A percentile compares a stretch with the other conserved stretches of the same genome.
phyloP scores from a whole-genome alignment of 1,140 invertebrate genomes.

The Calosoma granatense region DNA sequence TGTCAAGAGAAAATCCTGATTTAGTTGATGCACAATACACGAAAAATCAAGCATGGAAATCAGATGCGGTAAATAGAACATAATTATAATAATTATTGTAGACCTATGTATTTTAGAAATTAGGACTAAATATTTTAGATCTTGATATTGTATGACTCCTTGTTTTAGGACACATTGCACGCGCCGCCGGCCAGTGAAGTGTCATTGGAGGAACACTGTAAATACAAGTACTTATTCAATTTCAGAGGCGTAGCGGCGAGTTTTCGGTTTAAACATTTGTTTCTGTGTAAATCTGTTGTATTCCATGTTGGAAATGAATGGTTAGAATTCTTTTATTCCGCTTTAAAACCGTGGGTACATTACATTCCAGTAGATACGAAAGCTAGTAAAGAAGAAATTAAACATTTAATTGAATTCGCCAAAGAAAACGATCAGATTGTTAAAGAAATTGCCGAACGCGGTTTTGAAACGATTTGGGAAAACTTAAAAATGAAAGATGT shows the following conservation, averaged over 20 bases:
- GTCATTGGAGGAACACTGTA: conserved; percentile 83
- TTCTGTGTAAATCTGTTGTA: conserved; percentile 88
- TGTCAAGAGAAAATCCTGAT: conserved; percentile 68
- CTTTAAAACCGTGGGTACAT: conserved; percentile 91
- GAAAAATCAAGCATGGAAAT: conserved; percentile 98
- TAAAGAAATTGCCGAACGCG: conserved; percentile 70
- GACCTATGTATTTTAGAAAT: conserved; percentile 11
- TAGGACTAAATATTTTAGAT: neutral
- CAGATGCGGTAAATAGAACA: conserved; percentile 51
- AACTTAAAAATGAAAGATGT: conserved; percentile 77
- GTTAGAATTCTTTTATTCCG: conserved; percentile 91
- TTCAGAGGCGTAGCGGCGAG: conserved; percentile 94
- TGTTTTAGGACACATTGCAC: conserved; percentile 72
- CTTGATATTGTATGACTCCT: neutral
- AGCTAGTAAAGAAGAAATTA: conserved; percentile 54
- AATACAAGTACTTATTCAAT: conserved; percentile 93
- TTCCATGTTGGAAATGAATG: conserved; percentile 93
- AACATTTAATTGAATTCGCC: conserved; percentile 66
- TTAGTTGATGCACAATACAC: conserved; percentile 90
- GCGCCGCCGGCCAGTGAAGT: conserved; percentile 75
- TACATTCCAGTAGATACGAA: conserved; percentile 79
- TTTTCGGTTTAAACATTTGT: conserved; percentile 94
- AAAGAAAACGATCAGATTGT: conserved; percentile 64
- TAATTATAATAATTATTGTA: conserved; percentile 6
- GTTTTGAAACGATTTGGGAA: conserved; percentile 72